A percentile compares a stretch with the other conserved stretches of the same genome.
These are phyloP conservation scores for Alviniconcha marisindica DNA, from an alignment of 1,140 invertebrate species.

Conservation along the genomic window DNA sequence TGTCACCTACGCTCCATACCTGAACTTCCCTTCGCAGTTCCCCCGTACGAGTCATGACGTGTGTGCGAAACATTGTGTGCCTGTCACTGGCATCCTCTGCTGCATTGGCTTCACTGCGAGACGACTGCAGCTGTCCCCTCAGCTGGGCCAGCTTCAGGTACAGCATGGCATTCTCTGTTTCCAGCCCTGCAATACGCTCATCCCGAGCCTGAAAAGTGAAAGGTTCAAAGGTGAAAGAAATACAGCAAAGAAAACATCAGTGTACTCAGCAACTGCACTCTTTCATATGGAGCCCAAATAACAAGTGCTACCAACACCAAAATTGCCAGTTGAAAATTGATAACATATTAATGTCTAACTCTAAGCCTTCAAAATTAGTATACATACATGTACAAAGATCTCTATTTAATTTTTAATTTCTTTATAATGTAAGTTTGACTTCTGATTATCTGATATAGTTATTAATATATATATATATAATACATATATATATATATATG, in stretches of 20 bases:
- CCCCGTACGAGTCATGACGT: constrained; percentile 49
- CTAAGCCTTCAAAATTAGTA: too few species aligned
- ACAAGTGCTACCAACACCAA: not conserved
- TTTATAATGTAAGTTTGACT: too few species aligned
- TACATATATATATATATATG: too few species aligned
- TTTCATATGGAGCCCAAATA: not conserved
- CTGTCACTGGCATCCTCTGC: constrained; percentile 38
- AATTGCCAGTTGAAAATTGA: not conserved
- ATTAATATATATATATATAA: too few species aligned
- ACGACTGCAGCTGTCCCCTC: constrained; percentile 56
- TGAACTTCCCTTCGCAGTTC: constrained; percentile 61
- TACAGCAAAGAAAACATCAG: not conserved
- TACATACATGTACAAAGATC: too few species aligned
- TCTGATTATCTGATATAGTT: too few species aligned
- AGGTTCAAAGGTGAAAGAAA: not conserved
- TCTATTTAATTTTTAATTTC: too few species aligned
- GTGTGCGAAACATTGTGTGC: constrained; percentile 51
- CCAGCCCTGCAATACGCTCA: constrained; percentile 66
- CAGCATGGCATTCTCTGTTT: constrained; percentile 74
- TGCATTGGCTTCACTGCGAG: constrained; percentile 48
- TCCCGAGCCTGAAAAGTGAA: constrained; percentile 59
- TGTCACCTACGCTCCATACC: constrained; percentile 45
- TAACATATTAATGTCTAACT: not conserved
- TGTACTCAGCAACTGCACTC: not conserved
- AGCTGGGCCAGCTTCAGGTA: constrained; percentile 71